Evolutionary conservation across 2,888 invertebrate genomes (phyloP).

Genomic region (Temnothorax unifasciatus): DNA sequence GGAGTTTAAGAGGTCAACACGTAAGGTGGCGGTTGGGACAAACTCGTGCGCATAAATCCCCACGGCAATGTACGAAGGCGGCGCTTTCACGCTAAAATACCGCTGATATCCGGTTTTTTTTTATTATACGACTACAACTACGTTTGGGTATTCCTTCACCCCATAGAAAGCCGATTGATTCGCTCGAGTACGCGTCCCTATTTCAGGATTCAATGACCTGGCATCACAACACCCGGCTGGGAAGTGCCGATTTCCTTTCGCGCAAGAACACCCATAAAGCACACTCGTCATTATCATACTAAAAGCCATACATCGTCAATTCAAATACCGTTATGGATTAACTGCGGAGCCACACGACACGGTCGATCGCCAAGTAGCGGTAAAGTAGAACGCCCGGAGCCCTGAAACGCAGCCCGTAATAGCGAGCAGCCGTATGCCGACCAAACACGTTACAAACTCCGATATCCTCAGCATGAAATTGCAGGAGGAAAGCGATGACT

Average conservation of each 20-base stretch:
- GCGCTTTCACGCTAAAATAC: constrained; percentile 64
- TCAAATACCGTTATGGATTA: constrained; percentile 49
- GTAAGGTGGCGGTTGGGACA: constrained; percentile 37
- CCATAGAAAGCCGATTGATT: constrained; percentile 45
- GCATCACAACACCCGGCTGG: background rate
- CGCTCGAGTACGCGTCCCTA: constrained; percentile 43
- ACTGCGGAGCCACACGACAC: background rate
- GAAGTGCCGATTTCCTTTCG: constrained; percentile 21
- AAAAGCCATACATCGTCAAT: constrained; percentile 40
- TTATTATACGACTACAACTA: constrained; percentile 62
- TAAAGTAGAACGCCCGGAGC: constrained; percentile 17
- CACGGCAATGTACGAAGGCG: constrained; percentile 61
- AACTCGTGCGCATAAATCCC: constrained; percentile 68
- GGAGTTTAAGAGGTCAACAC: background rate
- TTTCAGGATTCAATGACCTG: constrained; percentile 10
- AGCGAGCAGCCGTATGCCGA: background rate
- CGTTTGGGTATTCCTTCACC: background rate
- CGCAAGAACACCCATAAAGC: constrained; percentile 61
- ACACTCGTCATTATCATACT: constrained; percentile 65
- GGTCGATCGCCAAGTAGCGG: constrained; percentile 32
- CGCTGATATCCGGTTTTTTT: constrained; percentile 68
- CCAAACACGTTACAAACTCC: background rate
- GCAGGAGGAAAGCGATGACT: background rate
- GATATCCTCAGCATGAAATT: constrained; percentile 14
- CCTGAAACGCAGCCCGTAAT: constrained; percentile 2